A percentile compares a stretch with the other conserved stretches of the same genome.
Conservation (phyloP, 2,888 invertebrate genomes). For the Leptogaster cylindrica region DNA sequence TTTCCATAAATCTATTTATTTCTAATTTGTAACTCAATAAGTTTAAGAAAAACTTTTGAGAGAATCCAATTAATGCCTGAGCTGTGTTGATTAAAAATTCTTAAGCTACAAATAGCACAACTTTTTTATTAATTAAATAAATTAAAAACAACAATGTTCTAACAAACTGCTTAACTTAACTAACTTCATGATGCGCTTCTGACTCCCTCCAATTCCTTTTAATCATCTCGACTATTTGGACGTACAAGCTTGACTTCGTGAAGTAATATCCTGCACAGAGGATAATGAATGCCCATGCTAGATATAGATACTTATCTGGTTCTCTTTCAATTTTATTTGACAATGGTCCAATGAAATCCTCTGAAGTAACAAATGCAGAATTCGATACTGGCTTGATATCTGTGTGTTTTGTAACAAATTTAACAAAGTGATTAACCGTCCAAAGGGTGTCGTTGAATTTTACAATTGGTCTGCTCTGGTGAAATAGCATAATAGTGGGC, state of each 20-base stretch:
- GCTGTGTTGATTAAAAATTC: too few relatives aligned
- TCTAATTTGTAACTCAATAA: too few relatives aligned
- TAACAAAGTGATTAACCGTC: constrained; percentile 77
- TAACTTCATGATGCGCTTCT: constrained; percentile 65
- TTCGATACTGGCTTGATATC: constrained; percentile 68
- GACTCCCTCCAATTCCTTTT: constrained; percentile 88
- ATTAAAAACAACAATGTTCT: too few relatives aligned
- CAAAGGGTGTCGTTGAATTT: constrained; percentile 85
- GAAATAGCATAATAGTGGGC: constrained; percentile 86
- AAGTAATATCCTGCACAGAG: constrained; percentile 77
- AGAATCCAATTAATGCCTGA: too few relatives aligned
- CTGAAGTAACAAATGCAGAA: constrained; percentile 73
- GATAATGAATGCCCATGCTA: constrained; percentile 86
- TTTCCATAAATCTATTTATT: too few relatives aligned
- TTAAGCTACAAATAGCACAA: too few relatives aligned
- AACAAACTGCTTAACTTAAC: constrained; percentile 26
- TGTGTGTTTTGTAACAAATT: constrained; percentile 79
- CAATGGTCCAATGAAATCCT: constrained; percentile 82
- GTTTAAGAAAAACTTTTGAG: too few relatives aligned
- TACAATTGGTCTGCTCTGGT: constrained; percentile 84
- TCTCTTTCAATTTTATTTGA: constrained; percentile 77
- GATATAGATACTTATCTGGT: constrained; percentile 79
- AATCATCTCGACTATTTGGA: constrained; percentile 79
- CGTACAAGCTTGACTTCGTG: constrained; percentile 76
- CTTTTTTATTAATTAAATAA: too few relatives aligned